phyloP scores from a whole-genome alignment of 2,888 invertebrate genomes.

The Caenorhabditis sinica region DNA sequence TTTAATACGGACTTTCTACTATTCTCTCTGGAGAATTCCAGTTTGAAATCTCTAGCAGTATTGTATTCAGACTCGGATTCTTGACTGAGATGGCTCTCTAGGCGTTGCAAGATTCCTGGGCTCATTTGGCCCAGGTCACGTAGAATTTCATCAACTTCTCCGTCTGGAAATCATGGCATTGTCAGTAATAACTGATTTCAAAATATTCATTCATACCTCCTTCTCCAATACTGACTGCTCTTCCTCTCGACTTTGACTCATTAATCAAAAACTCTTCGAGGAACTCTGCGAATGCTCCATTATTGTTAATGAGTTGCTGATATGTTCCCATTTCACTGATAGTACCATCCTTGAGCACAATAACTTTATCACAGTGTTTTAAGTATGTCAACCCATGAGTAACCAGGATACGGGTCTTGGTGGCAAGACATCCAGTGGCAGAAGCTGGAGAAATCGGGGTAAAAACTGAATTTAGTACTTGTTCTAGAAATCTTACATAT shows the following conservation, averaged over 20 bases:
- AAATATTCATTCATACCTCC: too few relatives aligned
- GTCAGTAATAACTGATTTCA: too few relatives aligned
- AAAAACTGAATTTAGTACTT: too few relatives aligned
- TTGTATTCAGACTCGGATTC: constrained; percentile 35
- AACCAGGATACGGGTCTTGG: constrained; percentile 91
- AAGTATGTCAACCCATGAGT: constrained; percentile 96
- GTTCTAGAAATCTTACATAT: constrained; percentile 87
- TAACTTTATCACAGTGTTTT: constrained; percentile 93
- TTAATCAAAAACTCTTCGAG: constrained; percentile 85
- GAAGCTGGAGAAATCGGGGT: constrained; percentile 71
- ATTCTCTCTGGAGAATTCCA: constrained; percentile 27
- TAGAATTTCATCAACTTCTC: constrained; percentile 82
- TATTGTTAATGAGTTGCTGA: constrained; percentile 90
- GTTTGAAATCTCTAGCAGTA: neutral
- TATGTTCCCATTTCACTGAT: constrained; percentile 94
- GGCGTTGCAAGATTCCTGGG: constrained; percentile 76
- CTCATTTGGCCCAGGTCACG: constrained; percentile 78
- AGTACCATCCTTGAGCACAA: constrained; percentile 92
- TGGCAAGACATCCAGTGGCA: constrained; percentile 87
- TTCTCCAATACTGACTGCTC: constrained; percentile 81
- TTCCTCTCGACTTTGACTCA: constrained; percentile 83
- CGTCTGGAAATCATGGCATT: constrained; percentile 72
- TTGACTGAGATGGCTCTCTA: constrained; percentile 78
- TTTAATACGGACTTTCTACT: neutral
- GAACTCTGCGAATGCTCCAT: constrained; percentile 86